Percentiles rank a stretch among this genome's conserved stretches.
Evolutionary conservation across 2,888 invertebrate genomes (phyloP).

Genomic region (Germaria angustata): DNA sequence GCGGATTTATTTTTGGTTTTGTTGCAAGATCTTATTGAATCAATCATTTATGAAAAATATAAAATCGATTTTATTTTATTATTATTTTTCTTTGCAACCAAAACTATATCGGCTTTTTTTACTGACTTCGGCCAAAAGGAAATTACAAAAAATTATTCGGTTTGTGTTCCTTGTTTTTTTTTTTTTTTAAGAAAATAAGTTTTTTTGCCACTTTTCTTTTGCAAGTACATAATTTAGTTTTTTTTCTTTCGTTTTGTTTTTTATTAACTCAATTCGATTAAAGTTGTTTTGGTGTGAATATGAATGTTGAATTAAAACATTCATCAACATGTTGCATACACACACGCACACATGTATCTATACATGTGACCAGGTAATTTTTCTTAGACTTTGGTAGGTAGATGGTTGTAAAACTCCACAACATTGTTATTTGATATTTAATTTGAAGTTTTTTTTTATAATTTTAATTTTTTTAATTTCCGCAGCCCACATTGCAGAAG

Average conservation of each 20-base stretch:
- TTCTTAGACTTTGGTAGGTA: conserved; percentile 30
- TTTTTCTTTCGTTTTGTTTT: background rate
- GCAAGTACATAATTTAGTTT: conserved; percentile 26
- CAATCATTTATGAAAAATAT: no score
- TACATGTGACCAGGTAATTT: background rate
- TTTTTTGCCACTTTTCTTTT: conserved; percentile 20
- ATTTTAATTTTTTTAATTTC: conserved; percentile 48
- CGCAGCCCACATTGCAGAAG: conserved; percentile 59
- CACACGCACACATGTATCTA: background rate
- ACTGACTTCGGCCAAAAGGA: no score
- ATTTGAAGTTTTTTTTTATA: conserved; percentile 29
- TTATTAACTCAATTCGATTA: background rate
- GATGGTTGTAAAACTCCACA: conserved; percentile 34
- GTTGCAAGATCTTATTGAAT: no score
- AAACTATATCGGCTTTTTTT: no score
- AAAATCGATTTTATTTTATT: no score
- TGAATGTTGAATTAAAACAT: conserved; percentile 18
- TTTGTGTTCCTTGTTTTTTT: background rate
- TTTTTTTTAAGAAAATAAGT: conserved; percentile 5
- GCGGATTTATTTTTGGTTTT: no score
- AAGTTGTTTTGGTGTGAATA: conserved; percentile 50
- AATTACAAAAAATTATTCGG: no score
- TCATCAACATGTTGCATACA: conserved; percentile 35
- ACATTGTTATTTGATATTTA: conserved; percentile 61
- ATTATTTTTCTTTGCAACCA: no score